Base-by-base conservation (phyloP, 2,113 vertebrate species). In the Bucco capensis region DNA sequence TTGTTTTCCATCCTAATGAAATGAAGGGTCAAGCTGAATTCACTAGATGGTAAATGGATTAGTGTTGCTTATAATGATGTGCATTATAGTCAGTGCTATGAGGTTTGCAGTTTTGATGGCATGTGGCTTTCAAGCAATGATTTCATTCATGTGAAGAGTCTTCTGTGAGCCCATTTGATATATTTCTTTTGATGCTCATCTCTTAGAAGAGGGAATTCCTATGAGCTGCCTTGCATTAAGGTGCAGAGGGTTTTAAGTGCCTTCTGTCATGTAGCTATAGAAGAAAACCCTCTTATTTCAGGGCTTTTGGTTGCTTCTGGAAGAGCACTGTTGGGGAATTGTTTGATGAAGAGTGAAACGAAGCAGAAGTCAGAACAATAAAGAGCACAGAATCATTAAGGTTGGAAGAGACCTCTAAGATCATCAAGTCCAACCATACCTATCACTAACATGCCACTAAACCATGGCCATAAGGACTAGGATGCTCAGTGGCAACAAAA, bases 41-140 rank as follows among this genome's bases (percentile, higher is more conserved):
- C 83, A 93, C 25, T 40, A 83, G 85, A 86, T 71, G 87, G 74
- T 88, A 93, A 96, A 94, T 73, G 31, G 76, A 88, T 96, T 94
- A 89, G 25, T 53, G 10, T 74, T 95, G 66, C 44, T 83, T 90
- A 83, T 94, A 94, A 94, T 79, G 56, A 65, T 62, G 23, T 90
- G 92, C 83, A 58, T 62, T 94, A 57, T 72, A 90, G 71, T 88
- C 70, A 91, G 37, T 14, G 78, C 40, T 73, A 30, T 78, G 30
- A 49, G 90, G 38, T 80, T 90, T 88, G 49, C 28, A 73, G 74
- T 90, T 95, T 91, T 96, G 91, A 81, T 91, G 27, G 35, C 84
- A 78, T 93, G 94, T 96, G 74, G 16, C 40, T 95, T 96, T 90
- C 23, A 70, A 93, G 80, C 4, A 86, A 37, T 53, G 60, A 90